phyloP scores from a whole-genome alignment of 2,113 vertebrate genomes.

The Vanacampus margaritifer region DNA sequence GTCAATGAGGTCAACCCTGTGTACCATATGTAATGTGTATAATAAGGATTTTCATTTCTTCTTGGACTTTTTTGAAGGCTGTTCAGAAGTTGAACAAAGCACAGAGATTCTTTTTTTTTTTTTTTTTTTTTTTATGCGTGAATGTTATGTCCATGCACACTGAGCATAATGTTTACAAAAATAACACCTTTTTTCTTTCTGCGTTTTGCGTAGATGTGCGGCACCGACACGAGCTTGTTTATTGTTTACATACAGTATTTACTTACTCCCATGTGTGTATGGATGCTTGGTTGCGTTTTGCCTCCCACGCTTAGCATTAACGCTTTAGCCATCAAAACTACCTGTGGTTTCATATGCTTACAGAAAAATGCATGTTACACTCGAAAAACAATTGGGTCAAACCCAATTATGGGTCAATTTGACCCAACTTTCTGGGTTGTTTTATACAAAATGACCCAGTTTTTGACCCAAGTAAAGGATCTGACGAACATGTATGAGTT shows the following conservation, averaged over 20 bases:
- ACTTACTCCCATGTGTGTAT: not conserved
- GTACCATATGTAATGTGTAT: conserved; percentile 42
- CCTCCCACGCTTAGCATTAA: not conserved
- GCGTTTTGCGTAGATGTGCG: not conserved
- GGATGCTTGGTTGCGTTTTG: not conserved
- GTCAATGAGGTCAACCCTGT: conserved; percentile 15
- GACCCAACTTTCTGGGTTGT: too few relatives aligned
- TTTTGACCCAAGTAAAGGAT: too few relatives aligned
- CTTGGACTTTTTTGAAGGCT: conserved; percentile 1
- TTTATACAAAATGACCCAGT: too few relatives aligned
- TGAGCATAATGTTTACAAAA: conserved; percentile 11
- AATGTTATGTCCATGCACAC: conserved; percentile 38
- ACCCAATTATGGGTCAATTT: too few relatives aligned
- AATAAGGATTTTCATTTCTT: conserved; percentile 37
- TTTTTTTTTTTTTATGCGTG: conserved; percentile 15
- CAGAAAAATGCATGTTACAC: too few relatives aligned
- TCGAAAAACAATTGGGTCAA: too few relatives aligned
- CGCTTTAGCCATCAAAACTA: too few relatives aligned
- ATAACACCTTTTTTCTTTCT: conserved; percentile 5
- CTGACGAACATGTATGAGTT: too few relatives aligned
- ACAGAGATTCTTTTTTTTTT: conserved; percentile 27
- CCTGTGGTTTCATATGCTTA: too few relatives aligned
- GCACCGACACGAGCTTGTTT: not conserved
- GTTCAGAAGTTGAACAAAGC: conserved; percentile 32
- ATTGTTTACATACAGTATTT: conserved; percentile 6